These are phyloP conservation scores for Napeogenes inachia DNA, from an alignment of 2,888 invertebrate genomes.

Conservation along the genomic window DNA sequence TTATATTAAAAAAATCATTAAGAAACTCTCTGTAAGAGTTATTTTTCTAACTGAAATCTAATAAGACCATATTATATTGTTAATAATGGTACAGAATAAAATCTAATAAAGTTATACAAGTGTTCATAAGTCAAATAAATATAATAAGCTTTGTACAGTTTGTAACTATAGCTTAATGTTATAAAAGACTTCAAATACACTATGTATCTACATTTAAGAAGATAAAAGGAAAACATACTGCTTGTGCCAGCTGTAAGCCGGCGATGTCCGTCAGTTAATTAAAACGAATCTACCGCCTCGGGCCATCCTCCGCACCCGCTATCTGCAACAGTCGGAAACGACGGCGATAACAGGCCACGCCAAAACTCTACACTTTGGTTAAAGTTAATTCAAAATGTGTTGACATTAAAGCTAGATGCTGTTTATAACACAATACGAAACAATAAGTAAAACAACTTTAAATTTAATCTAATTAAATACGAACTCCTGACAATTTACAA, in stretches of 20 bases:
- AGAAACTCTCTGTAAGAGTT: too few relatives aligned
- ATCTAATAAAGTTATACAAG: too few relatives aligned
- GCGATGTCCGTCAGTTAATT: slow-evolving; percentile 74
- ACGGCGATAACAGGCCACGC: slow-evolving; percentile 62
- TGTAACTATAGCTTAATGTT: neutral
- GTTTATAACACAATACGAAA: neutral
- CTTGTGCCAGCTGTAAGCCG: slow-evolving; percentile 73
- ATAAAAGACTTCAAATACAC: neutral
- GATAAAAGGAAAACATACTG: slow-evolving; percentile 50
- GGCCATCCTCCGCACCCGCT: slow-evolving; percentile 73
- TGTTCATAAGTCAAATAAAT: too few relatives aligned
- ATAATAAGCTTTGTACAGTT: too few relatives aligned
- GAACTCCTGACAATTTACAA: slow-evolving; percentile 56
- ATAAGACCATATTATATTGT: too few relatives aligned
- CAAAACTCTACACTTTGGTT: slow-evolving; percentile 33
- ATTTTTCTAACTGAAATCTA: too few relatives aligned
- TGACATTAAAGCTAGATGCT: slow-evolving; percentile 27
- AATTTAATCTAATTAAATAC: slow-evolving; percentile 65
- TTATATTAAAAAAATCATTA: too few relatives aligned
- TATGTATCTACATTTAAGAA: slow-evolving; percentile 5
- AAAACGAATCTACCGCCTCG: slow-evolving; percentile 60
- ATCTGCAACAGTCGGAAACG: slow-evolving; percentile 75
- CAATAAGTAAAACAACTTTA: slow-evolving; percentile 8
- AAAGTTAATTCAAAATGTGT: slow-evolving; percentile 36
- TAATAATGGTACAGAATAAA: too few relatives aligned